Conservation (phyloP, 2,797 vertebrate genomes). For the Amblyraja radiata region DNA sequence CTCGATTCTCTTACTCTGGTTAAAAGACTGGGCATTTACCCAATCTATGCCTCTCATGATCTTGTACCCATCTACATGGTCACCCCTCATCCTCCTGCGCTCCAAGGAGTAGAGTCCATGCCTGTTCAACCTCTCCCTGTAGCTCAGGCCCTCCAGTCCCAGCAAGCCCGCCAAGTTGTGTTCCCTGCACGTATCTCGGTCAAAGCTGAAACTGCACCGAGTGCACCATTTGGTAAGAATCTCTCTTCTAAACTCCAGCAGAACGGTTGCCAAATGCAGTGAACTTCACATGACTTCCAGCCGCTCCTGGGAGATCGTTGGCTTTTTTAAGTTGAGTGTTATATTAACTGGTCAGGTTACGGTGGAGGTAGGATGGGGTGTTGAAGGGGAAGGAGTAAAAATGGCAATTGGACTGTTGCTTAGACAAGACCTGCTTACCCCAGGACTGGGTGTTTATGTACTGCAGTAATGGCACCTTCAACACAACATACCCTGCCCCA, state of each 20-base stretch:
- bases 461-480: neutral
- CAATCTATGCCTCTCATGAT: too few species aligned
- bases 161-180: neutral
- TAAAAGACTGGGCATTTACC: too few species aligned
- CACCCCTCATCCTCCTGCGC: too few species aligned
- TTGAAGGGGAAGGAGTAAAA: neutral
- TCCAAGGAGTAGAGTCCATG: too few species aligned
- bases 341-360: neutral
- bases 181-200: neutral
- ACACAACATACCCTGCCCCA: neutral
- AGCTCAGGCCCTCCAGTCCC: too few species aligned
- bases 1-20: too few species aligned
- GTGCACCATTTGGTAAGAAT: neutral
- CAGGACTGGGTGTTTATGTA: neutral
- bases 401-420: neutral
- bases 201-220: neutral
- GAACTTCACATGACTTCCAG: constrained; percentile 4
- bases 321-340: neutral
- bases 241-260: neutral
- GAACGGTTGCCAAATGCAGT: neutral
- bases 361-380: too few species aligned
- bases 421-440: neutral
- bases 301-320: neutral
- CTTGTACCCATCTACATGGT: too few species aligned
- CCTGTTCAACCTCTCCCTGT: too few species aligned